Evolutionary conservation across 1,140 invertebrate species (phyloP).

Genomic region (Drosophila nasuta): DNA sequence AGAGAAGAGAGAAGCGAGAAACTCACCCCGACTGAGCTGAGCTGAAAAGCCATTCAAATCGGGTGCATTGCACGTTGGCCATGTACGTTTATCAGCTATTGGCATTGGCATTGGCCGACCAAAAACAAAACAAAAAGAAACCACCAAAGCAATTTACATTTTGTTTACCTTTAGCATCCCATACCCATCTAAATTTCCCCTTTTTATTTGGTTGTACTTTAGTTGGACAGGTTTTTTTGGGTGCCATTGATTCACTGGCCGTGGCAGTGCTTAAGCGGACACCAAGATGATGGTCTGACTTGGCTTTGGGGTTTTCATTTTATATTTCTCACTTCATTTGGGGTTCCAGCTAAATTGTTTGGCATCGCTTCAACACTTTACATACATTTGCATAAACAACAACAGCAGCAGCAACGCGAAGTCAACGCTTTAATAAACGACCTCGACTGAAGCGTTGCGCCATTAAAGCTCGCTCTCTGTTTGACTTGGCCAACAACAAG

Average conservation of each 20-base stretch:
- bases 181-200: constrained; percentile 9
- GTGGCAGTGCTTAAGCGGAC: constrained; percentile 30
- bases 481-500: neutral
- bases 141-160: constrained; percentile 70
- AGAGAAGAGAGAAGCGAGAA: neutral
- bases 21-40: neutral
- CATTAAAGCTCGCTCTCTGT: constrained; percentile 27
- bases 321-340: constrained; percentile 78
- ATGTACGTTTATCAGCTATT: constrained; percentile 40
- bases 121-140: constrained; percentile 19
- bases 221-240: constrained; percentile 10
- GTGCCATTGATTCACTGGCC: constrained; percentile 48
- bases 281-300: constrained; percentile 31
- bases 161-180: constrained; percentile 55
- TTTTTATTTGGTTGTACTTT: neutral
- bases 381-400: constrained; percentile 73
- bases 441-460: constrained; percentile 17
- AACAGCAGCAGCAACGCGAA: constrained; percentile 15
- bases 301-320: constrained; percentile 60
- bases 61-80: constrained; percentile 62
- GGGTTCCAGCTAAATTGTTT: constrained; percentile 51
- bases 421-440: constrained; percentile 42
- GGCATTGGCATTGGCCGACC: constrained; percentile 57
- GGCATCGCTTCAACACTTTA: constrained; percentile 66
- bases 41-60: constrained; percentile 16